These are phyloP conservation scores for Illadopsis cleaveri DNA, from an alignment of 2,113 vertebrate genomes.

Conservation along the genomic window DNA sequence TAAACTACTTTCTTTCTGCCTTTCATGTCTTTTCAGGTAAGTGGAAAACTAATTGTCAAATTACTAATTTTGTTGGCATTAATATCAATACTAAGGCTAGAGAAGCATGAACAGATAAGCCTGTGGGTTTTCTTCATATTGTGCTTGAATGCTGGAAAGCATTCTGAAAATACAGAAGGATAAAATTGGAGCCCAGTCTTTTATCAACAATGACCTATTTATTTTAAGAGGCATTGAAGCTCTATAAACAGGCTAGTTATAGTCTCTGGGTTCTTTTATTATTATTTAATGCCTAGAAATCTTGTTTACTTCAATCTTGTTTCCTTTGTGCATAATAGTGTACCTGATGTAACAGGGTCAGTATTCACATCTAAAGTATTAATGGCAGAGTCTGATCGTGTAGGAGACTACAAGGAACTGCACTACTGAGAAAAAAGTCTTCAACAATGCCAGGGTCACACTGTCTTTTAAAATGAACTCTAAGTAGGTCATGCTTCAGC, in stretches of 20 bases:
- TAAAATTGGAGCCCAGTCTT: not conserved
- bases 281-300: slow-evolving; percentile 57
- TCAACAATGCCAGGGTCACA: slow-evolving; percentile 4
- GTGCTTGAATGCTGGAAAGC: slow-evolving; percentile 12
- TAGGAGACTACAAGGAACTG: slow-evolving; percentile 60
- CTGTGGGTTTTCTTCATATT: slow-evolving; percentile 6
- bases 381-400: slow-evolving; percentile 48
- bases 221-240: slow-evolving; percentile 39
- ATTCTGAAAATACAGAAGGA: not conserved
- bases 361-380: slow-evolving; percentile 58
- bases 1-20: slow-evolving; percentile 82
- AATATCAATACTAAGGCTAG: slow-evolving; percentile 73
- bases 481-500: slow-evolving; percentile 52
- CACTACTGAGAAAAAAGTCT: slow-evolving; percentile 39
- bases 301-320: slow-evolving; percentile 62
- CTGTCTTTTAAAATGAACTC: slow-evolving; percentile 19
- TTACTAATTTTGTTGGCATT: slow-evolving; percentile 83
- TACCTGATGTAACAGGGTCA: slow-evolving; percentile 47
- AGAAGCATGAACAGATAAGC: slow-evolving; percentile 41
- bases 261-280: slow-evolving; percentile 51
- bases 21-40: slow-evolving; percentile 80
- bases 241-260: slow-evolving; percentile 32
- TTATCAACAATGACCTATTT: not conserved
- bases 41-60: slow-evolving; percentile 85
- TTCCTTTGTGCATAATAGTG: slow-evolving; percentile 51